Evolutionary conservation across 2,888 invertebrate species (phyloP).

Genomic region (Caenorhabditis imperialis): DNA sequence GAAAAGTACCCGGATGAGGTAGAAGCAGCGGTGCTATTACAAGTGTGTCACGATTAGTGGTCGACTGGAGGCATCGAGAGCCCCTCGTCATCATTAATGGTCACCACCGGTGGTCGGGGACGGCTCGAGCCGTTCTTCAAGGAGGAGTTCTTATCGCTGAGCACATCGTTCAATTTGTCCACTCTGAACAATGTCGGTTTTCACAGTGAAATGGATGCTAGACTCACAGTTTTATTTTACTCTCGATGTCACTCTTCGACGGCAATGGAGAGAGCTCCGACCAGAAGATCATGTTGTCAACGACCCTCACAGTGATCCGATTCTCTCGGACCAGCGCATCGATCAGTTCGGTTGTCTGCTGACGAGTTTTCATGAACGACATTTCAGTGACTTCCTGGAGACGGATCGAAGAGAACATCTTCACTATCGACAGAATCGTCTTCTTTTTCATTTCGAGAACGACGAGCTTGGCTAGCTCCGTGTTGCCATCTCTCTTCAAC

Average conservation of each 20-base stretch:
- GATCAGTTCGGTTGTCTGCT: conserved; percentile 8
- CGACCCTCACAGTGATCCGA: conserved; percentile 28
- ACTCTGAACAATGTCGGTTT: conserved; percentile 37
- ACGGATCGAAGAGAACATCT: conserved; percentile 40
- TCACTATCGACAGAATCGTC: conserved; percentile 49
- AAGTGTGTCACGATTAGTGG: conserved; percentile 2
- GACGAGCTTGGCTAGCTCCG: conserved; percentile 44
- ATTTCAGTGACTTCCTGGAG: conserved; percentile 26
- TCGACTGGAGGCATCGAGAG: conserved; percentile 52
- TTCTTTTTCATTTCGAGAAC: conserved; percentile 47
- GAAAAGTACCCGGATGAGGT: conserved; percentile 17
- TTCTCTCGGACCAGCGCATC: conserved; percentile 23
- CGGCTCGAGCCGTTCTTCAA: conserved; percentile 14
- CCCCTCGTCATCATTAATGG: conserved; percentile 63
- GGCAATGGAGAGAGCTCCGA: conserved; percentile 15
- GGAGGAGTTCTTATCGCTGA: conserved; percentile 10
- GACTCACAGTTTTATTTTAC: conserved; percentile 27
- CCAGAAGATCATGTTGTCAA: conserved; percentile 39
- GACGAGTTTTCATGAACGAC: conserved; percentile 9
- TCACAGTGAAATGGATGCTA: not conserved
- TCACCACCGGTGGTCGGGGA: conserved; percentile 10
- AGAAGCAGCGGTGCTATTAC: conserved; percentile 10
- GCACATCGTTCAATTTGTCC: conserved; percentile 21
- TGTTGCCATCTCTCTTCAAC: conserved; percentile 52
- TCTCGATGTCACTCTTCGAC: conserved; percentile 18